Percentiles rank a stretch among this genome's conserved stretches.
Conservation (phyloP, 2,797 vertebrate genomes). For the Hyperoplus immaculatus region DNA sequence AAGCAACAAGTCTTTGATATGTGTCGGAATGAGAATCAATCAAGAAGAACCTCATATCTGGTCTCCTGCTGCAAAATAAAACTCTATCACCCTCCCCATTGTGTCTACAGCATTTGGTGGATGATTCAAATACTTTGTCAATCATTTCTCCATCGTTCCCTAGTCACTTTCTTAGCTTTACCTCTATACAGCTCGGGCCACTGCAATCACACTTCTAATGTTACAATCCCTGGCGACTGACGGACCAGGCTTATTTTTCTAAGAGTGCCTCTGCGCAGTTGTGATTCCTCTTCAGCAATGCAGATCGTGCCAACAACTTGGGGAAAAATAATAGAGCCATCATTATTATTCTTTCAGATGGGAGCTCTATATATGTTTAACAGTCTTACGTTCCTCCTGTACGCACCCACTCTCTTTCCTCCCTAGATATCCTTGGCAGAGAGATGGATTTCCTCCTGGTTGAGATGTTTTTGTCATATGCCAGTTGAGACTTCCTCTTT, state of each 20-base stretch:
- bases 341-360: slow-evolving; percentile 74
- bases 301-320: slow-evolving; percentile 42
- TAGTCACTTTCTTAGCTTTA: slow-evolving; percentile 25
- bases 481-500: slow-evolving; percentile 31
- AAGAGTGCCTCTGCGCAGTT: slow-evolving; percentile 14
- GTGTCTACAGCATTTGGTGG: slow-evolving; percentile 58
- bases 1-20: not conserved
- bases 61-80: slow-evolving; percentile 39
- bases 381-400: slow-evolving; percentile 41
- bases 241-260: slow-evolving; percentile 22
- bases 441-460: slow-evolving; percentile 31
- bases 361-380: slow-evolving; percentile 60
- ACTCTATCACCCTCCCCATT: slow-evolving; percentile 22
- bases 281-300: slow-evolving; percentile 36
- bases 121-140: slow-evolving; percentile 51
- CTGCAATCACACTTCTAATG: slow-evolving; percentile 29
- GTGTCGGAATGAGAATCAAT: slow-evolving; percentile 23
- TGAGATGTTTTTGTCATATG: slow-evolving; percentile 63
- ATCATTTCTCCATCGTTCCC: slow-evolving; percentile 45
- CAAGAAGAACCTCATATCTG: slow-evolving; percentile 1
- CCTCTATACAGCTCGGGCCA: slow-evolving; percentile 2
- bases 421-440: slow-evolving; percentile 39
- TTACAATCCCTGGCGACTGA: slow-evolving; percentile 27
- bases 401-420: slow-evolving; percentile 45
- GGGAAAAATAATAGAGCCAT: slow-evolving; percentile 52